Evolutionary conservation across 2,888 invertebrate genomes (phyloP), one percentile per base, ranked within the genome.

Genomic region (Troides helena): DNA sequence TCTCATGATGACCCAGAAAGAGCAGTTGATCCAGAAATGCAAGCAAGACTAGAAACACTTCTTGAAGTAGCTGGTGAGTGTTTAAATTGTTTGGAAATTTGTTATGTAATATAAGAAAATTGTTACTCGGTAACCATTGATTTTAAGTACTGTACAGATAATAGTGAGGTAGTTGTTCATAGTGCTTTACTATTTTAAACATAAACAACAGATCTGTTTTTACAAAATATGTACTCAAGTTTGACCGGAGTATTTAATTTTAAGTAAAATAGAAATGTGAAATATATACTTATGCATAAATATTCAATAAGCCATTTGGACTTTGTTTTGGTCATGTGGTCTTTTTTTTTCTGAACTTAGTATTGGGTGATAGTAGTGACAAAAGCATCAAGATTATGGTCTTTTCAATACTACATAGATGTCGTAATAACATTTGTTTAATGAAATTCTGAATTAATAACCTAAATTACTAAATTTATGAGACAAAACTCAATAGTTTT

Each of bases 31-130:
- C 96, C 97, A 62, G 97, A 97, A 87, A 97, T 98, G 80, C 97
- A 98, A 89, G 97, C 97, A 66, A 94, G 98, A 78, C 95, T 99
- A 72, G 98, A 98, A 92, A 98, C 98, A 75, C 94, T 99, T 76
- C 94, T 99, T 75, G 98, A 99, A 94, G 98, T 98, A 83, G 98
- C 98, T 85, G 97, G 93, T 93, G 72, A 84, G 88, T 86, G 23
- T 65, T 61, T 62, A 2, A 43, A 46, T 62, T 46, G 0, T 46
- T 62, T 5, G 10, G 21, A 18, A 12, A 23, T 62, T n/a, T 21
- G 21, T 62, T 62, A 62, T 62, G 21, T 46, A 23, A 62, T 62
- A n/a, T 39, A 61, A 61, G 14, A 1, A 59, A 59, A 59, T 30
- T 17, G 2, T 25, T 25, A 18, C 7, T n/a, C 0, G n/a, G n/a